Percentiles rank a stretch among this genome's conserved stretches.
phyloP scores from a whole-genome alignment of 2,797 vertebrate genomes.

The Antrozous pallidus region DNA sequence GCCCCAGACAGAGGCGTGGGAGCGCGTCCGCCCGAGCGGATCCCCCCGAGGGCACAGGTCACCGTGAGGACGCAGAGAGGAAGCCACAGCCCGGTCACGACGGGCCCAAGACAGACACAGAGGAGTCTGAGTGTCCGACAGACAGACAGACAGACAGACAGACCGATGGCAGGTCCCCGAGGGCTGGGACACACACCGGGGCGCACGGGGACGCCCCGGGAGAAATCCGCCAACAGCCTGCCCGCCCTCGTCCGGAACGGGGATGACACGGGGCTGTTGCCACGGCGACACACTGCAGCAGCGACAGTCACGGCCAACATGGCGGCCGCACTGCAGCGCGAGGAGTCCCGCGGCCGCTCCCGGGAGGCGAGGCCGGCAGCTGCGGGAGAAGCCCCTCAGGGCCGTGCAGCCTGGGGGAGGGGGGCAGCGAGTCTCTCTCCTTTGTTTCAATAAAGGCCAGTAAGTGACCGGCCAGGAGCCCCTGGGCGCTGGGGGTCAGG shows the following conservation, averaged over 20 bases:
- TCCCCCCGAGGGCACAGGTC: accelerated
- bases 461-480: accelerated
- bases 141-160: neutral
- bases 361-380: accelerated
- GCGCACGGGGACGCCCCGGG: too few species aligned
- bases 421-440: neutral
- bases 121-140: accelerated
- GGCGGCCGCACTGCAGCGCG: accelerated
- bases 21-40: accelerated
- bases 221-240: accelerated
- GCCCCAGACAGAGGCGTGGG: neutral
- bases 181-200: too few species aligned
- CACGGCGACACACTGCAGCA: accelerated
- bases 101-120: accelerated
- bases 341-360: accelerated
- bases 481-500: neutral
- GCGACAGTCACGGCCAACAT: accelerated
- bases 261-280: accelerated
- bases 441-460: neutral
- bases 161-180: neutral
- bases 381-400: accelerated
- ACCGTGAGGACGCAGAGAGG: accelerated
- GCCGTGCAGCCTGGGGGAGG: neutral
- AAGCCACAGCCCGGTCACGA: accelerated
- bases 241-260: accelerated